Base-by-base conservation (phyloP, 2,113 vertebrate species). In the Sitta europaea region DNA sequence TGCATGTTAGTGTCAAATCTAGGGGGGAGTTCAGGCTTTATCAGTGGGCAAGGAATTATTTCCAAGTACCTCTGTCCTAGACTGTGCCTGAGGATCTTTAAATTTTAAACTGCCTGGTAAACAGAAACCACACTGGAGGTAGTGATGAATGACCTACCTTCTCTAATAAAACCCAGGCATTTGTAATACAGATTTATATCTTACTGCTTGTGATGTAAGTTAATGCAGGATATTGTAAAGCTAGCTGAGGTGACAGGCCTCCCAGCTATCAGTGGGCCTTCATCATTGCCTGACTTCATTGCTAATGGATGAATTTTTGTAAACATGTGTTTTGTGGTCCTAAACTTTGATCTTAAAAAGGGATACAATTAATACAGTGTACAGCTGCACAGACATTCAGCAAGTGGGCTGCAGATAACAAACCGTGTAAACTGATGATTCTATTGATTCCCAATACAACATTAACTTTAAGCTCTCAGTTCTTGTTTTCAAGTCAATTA, bases 371-470 rank as follows among this genome's bases (percentile, higher is more conserved):
- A 92, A 73, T 91, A 53, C 24, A 61, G 27, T 2, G 1, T 74
- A 14, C 27, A 91, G 47, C 20, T 53, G 50, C 54, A 77, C 51
- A 73, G 35, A 70, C 45, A 77, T 84, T 80, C 38, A 79, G 80
- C 42, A 91, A 89, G 71, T 62, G 63, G 16, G 72, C 62, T 91
- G 65, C 55, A 91, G 84, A 66, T 67, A 89, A 58, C 59, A 74
- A 92, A 61, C 67, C n/a, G 8, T 61, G 42, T 70, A 72, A 78
- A 73, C 25, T 42, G 63, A 54, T 84, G 47, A 47, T 62, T 47
- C 68, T 84, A 84, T 95, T 86, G 91, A 96, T 96, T 96, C 51
- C 67, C 89, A 85, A 81, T 96, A 22, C 29, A 66, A 62, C 42
- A 57, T n/a, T 54, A 83, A 90, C 36, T 92, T 89, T 86, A 74